Evolutionary conservation across 2,888 invertebrate species (phyloP).

Genomic region (Fragum fragum): DNA sequence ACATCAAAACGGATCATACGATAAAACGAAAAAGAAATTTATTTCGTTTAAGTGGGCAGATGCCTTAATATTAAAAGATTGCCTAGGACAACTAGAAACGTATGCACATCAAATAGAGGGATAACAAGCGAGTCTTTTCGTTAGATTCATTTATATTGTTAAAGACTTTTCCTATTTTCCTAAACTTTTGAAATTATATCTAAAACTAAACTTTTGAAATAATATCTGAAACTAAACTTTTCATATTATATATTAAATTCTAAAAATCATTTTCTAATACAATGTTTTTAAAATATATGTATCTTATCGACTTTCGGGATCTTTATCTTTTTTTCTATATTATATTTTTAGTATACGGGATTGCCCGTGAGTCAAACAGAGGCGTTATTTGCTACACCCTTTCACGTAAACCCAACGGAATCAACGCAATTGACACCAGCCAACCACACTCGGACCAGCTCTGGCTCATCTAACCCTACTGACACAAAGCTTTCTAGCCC

Average conservation of each 20-base stretch:
- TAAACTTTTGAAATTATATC: not conserved
- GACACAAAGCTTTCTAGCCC: not conserved
- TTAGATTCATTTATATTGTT: not conserved
- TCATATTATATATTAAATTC: not conserved
- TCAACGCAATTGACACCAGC: not conserved
- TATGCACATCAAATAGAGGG: conserved; percentile 19
- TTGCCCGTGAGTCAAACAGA: not conserved
- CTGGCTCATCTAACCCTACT: not conserved
- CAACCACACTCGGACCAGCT: not conserved
- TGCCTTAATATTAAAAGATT: conserved; percentile 8
- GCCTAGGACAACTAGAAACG: conserved; percentile 7
- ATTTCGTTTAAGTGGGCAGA: conserved; percentile 30
- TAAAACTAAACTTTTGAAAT: not conserved
- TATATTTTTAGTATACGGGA: conserved; percentile 4
- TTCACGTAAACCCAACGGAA: not conserved
- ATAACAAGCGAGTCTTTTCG: conserved; percentile 19
- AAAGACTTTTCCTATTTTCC: not conserved
- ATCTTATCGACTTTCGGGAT: not conserved
- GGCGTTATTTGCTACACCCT: not conserved
- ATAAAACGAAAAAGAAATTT: conserved; percentile 27
- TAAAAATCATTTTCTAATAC: not conserved
- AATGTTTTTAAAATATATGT: not conserved
- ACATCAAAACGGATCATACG: conserved; percentile 18
- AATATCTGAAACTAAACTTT: not conserved
- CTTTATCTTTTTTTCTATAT: not conserved